Base-by-base conservation (phyloP, 2,113 vertebrate genomes). In the Cyanoderma ruficeps region DNA sequence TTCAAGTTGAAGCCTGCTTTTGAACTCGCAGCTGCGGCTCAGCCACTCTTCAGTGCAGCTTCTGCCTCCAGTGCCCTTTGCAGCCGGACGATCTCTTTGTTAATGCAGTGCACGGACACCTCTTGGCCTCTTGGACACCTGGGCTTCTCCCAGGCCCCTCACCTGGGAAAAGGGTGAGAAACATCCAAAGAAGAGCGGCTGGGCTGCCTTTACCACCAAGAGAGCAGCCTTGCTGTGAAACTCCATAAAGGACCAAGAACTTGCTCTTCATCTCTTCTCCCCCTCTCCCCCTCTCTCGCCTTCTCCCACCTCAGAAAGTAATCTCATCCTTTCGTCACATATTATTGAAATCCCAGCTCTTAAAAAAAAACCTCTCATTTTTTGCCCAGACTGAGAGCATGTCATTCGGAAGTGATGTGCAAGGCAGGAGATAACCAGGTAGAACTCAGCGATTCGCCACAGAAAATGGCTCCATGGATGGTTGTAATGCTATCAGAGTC, bases 361-460 rank as follows among this genome's bases (percentile, higher is more conserved):
- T 97, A 91, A 97, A 98, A 98, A 96, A 98, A 97, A 97, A 97
- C 7, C 96, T 97, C 98, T 98, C 98, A 98, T 98, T 98, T 96
- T 98, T 98, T 98, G 97, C 98, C 98, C 97, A 97, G 98, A 98
- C 98, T 97, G 98, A 98, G 98, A 98, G 98, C 98, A 98, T 98
- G 98, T 98, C 98, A 98, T 98, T 98, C 87, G 98, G 98, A 98
- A 98, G 97, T 98, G 98, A 98, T 98, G 98, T 98, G 98, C 98
- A 98, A 98, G 98, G 98, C 98, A 98, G 97, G 97, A 98, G 98
- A 98, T 98, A 98, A 98, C 98, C 98, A 98, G 98, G 98, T 98
- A 98, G 98, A 98, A 98, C 98, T 98, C 98, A 98, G 96, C 97
- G 95, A 98, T 98, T 98, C 97, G 98, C 98, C 98, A 98, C 98